Percentiles rank a stretch among this genome's conserved stretches.
These are phyloP conservation scores for Neodon shergylaensis DNA, from an alignment of 2,113 vertebrate species.

Conservation along the genomic window DNA sequence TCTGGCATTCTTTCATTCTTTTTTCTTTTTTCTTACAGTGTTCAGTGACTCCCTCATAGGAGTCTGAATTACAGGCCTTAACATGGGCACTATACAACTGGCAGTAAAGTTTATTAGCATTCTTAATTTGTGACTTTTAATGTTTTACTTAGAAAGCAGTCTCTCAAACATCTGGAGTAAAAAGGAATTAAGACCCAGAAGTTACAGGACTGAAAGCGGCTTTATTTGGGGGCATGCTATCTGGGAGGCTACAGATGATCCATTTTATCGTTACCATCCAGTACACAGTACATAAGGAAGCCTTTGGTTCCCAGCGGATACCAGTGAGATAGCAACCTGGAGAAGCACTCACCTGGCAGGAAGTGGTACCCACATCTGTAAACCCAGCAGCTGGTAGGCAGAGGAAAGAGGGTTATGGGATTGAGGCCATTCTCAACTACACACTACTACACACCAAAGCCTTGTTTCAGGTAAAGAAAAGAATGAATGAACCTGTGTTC, in stretches of 20 bases:
- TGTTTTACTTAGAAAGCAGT: neutral
- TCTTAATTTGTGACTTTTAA: neutral
- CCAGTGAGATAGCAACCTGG: neutral
- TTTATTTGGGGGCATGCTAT: neutral
- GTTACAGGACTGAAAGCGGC: neutral
- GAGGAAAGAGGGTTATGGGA: neutral
- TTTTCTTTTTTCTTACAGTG: neutral
- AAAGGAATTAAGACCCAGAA: neutral
- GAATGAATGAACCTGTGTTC: neutral
- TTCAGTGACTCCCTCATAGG: neutral
- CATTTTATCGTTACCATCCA: neutral
- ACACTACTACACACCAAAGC: neutral
- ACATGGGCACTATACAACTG: neutral
- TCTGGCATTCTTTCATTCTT: neutral
- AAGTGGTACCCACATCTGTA: neutral
- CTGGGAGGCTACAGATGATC: neutral
- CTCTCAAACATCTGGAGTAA: constrained; percentile 9
- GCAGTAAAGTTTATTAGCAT: neutral
- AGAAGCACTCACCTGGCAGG: neutral
- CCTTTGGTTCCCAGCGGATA: neutral
- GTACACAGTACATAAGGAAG: neutral
- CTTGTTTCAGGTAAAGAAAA: neutral
- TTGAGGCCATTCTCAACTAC: neutral
- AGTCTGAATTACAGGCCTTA: neutral
- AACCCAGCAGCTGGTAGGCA: neutral